Base-by-base conservation (phyloP, 1,140 invertebrate species). In the Aphaenogaster floridana region DNA sequence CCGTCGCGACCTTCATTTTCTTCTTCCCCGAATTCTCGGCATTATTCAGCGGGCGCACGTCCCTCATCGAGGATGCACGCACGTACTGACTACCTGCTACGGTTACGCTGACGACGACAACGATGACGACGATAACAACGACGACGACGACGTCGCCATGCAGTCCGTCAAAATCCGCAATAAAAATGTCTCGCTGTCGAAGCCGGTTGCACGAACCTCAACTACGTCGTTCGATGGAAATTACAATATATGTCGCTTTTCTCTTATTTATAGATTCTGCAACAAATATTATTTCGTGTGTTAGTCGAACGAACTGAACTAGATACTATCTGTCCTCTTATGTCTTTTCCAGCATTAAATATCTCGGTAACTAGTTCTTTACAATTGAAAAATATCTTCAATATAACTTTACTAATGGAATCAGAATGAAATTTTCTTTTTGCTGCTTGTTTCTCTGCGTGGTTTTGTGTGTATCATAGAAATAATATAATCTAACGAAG, bases 21-120 rank as follows among this genome's bases (percentile, higher is more conserved):
- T 90, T 90, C 89, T 90, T 90, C 91, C 74, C 74, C 84, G 89
- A 90, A 92, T 92, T 92, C 91, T 91, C 84, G 63, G 86, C 89
- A 90, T 92, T 92, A 92, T 91, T 90, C 91, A 90, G 83, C 89
- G 89, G 86, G 78, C 87, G 90, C 91, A 81, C 90, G 91, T 91
- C 85, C 80, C 89, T 92, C 89, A 92, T 91, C 91, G 86, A 84
- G 69, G 90, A 91, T 91, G 86, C 90, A 86, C 64, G 87, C 84
- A 91, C 90, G 90, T 91, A 91, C 66, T 21, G 80, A 71, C 89
- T 91, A 89, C 80, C 89, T 86, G 79, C 80, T 63, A 91, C 77
- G 76, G 64, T 85, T 54, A 87, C 87, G 79, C 79, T 50, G 48
- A 87, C 57, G 86, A 87, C 36, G 83, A 86, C 36, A 64, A 69